Evolutionary conservation across 2,888 invertebrate genomes (phyloP).

Genomic region (Operophtera brumata): DNA sequence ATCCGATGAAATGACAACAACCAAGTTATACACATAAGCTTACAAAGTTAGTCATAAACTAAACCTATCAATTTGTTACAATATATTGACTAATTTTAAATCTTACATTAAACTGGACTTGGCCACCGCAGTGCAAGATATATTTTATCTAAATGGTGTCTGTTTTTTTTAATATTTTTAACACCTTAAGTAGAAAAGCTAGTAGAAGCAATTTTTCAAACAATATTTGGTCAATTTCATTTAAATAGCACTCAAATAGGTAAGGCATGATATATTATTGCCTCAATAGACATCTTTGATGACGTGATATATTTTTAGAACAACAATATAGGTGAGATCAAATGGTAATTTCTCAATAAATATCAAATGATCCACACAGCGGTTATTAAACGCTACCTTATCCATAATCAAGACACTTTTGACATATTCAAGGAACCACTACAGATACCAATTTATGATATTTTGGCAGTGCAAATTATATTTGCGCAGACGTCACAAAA

Average conservation of each 20-base stretch:
- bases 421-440: conserved; percentile 16
- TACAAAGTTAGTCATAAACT: conserved; percentile 61
- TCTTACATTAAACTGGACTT: conserved; percentile 68
- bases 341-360: conserved; percentile 53
- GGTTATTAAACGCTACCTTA: conserved; percentile 25
- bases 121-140: conserved; percentile 54
- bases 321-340: conserved; percentile 71
- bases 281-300: conserved; percentile 51
- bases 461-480: conserved; percentile 36
- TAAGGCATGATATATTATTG: conserved; percentile 62
- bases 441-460: conserved; percentile 26
- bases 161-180: conserved; percentile 47
- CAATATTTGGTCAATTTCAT: conserved; percentile 67
- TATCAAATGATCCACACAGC: conserved; percentile 45
- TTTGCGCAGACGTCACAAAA: conserved; percentile 27
- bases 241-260: conserved; percentile 53
- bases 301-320: conserved; percentile 36
- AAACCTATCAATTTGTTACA: conserved; percentile 61
- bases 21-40: conserved; percentile 67
- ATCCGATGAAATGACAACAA: conserved; percentile 54
- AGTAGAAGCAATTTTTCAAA: conserved; percentile 55
- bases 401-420: conserved; percentile 28
- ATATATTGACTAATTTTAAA: conserved; percentile 71
- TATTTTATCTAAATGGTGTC: conserved; percentile 35
- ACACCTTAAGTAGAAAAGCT: conserved; percentile 64